Base-by-base conservation (phyloP, 2,888 invertebrate species). In the Diplolepis rosae region DNA sequence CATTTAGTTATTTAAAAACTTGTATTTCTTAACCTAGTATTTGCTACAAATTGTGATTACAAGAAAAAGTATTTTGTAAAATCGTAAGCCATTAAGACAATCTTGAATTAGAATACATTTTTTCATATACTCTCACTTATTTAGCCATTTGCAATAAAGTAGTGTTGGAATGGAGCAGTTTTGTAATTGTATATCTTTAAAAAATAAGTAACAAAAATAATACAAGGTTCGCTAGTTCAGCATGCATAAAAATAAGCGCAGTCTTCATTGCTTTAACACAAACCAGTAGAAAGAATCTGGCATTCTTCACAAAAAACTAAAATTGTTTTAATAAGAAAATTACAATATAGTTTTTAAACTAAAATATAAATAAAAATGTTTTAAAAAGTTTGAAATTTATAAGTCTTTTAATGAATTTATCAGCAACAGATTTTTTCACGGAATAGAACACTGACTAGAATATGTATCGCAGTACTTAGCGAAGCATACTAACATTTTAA, bases 381-480 rank as follows among this genome's bases (percentile, higher is more conserved):
- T n/a, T 24, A 7, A 32, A 18, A 9, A 7, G 22, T 65, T 7
- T 7, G 15, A 65, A 11, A 24, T 32, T 13, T n/a, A 35, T 30
- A 22, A 54, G 30, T n/a, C n/a, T n/a, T n/a, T n/a, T n/a, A n/a
- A n/a, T n/a, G n/a, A n/a, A n/a, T n/a, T n/a, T n/a, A n/a, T n/a
- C n/a, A n/a, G n/a, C n/a, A n/a, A n/a, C 27, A 30, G 22, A 27
- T 22, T 54, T 30, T 61, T 61, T 35, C 35, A 39, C 9, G 32
- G 32, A 39, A 61, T 24, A 30, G 45, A 42, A 66, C n/a, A 39
- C 35, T 39, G 61, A 61, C 61, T 61, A 61, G 39, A 61, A 35
- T 61, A 52, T n/a, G 27, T 27, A 35, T 56, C 32, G 22, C 13
- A 22, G 22, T 56, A 18, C 15, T 45, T 18, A 9, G 45, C 45